Percentiles rank a stretch among this genome's conserved stretches.
phyloP scores from a whole-genome alignment of 2,888 invertebrate species.

The Drosophila eohydei region DNA sequence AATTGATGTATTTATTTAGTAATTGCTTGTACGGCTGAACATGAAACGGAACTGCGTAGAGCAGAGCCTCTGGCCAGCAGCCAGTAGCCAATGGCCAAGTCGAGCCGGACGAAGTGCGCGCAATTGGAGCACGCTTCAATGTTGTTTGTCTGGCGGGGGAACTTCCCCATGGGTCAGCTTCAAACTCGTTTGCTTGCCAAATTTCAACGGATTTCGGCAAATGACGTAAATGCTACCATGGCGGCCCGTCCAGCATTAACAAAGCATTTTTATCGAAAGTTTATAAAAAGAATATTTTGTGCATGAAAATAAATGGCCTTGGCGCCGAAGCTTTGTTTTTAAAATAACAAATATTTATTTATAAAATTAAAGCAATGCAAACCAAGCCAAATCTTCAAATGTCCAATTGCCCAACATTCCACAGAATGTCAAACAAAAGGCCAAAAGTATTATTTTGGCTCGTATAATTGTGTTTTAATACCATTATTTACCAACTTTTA shows the following conservation, averaged over 20 bases:
- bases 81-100: conserved; percentile 1
- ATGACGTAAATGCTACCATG: conserved; percentile 60
- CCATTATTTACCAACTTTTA: conserved; percentile 28
- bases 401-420: conserved; percentile 16
- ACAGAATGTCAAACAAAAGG: conserved; percentile 1
- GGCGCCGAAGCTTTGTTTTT: conserved; percentile 41
- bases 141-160: conserved; percentile 28
- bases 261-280: conserved; percentile 64
- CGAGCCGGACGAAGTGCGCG: conserved; percentile 9
- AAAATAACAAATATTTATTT: conserved; percentile 20
- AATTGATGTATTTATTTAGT: conserved; percentile 74
- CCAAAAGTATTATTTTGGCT: conserved; percentile 18
- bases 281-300: conserved; percentile 70
- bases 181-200: conserved; percentile 46
- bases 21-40: conserved; percentile 48
- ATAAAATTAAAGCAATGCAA: conserved; percentile 16
- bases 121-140: conserved; percentile 60
- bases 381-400: not conserved
- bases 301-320: conserved; percentile 75
- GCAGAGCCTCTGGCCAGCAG: conserved; percentile 4
- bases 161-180: conserved; percentile 46
- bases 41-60: conserved; percentile 67
- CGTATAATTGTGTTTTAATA: not conserved
- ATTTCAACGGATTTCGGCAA: conserved; percentile 29
- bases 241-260: conserved; percentile 32